phyloP scores from a whole-genome alignment of 2,797 vertebrate species.

The Muraenolepis orangiensis region DNA sequence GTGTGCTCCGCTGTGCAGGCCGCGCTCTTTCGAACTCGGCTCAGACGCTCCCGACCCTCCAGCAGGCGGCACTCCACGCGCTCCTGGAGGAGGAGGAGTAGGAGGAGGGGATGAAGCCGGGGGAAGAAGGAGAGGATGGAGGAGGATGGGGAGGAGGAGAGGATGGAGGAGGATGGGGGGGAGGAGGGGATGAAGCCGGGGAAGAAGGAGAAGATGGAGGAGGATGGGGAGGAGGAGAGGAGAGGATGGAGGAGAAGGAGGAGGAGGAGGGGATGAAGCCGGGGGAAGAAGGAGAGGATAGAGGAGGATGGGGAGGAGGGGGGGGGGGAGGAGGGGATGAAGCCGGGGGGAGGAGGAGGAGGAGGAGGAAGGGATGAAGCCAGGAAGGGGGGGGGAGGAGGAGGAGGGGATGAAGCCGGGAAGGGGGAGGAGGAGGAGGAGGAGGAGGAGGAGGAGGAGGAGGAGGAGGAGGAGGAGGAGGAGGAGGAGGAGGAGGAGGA shows the following conservation, averaged over 20 bases:
- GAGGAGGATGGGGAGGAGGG: not conserved
- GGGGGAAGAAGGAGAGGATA: conserved; percentile 23
- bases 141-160: conserved; percentile 48
- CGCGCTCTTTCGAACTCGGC: conserved; percentile 78
- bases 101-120: not conserved
- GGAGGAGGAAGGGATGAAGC: not conserved
- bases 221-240: conserved; percentile 6
- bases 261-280: not conserved
- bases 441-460: conserved; percentile 45
- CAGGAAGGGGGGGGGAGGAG: conserved; percentile 46
- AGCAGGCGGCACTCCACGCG: conserved; percentile 86
- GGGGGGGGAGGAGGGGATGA: conserved; percentile 35
- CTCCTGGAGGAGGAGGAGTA: conserved; percentile 76
- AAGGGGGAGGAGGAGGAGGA: not conserved
- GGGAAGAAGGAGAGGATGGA: conserved; percentile 16
- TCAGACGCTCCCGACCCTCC: conserved; percentile 82
- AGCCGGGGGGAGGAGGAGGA: conserved; percentile 46
- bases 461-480: not conserved
- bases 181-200: conserved; percentile 56
- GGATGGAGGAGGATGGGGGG: not conserved
- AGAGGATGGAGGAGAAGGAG: conserved; percentile 45
- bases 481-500: conserved; percentile 46
- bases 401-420: not conserved
- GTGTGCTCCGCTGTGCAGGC: conserved; percentile 74
- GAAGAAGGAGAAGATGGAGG: not conserved